A percentile compares a stretch with the other conserved stretches of the same genome.
These are phyloP conservation scores for Elaphurus davidianus DNA, from an alignment of 2,113 vertebrate species.

Conservation along the genomic window DNA sequence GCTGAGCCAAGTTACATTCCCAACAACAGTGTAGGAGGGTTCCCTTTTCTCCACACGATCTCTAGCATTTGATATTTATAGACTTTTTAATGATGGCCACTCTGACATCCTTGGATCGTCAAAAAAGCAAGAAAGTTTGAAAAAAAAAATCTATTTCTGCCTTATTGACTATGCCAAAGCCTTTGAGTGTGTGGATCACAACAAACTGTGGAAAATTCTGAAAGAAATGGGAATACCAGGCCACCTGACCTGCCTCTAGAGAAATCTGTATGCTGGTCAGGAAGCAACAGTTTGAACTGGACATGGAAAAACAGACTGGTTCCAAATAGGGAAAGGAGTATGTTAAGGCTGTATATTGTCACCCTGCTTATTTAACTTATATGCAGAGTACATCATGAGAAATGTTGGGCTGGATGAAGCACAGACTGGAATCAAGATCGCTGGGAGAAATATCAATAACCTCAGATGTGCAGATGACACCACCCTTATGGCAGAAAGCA, in stretches of 20 bases:
- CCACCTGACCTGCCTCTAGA: neutral
- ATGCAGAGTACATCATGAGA: neutral
- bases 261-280: neutral
- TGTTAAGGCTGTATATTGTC: fast-evolving
- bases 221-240: neutral
- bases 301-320: neutral
- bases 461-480: neutral
- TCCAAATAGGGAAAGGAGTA: neutral
- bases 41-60: neutral
- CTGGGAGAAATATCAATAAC: neutral
- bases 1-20: neutral
- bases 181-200: neutral
- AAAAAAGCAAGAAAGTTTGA: neutral
- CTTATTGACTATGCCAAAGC: neutral
- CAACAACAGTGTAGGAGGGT: neutral
- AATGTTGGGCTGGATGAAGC: neutral
- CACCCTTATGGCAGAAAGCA: neutral
- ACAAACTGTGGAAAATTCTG: neutral
- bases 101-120: neutral
- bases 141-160: neutral
- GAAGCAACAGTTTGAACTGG: neutral
- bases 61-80: neutral
- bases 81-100: neutral
- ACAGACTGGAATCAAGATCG: neutral
- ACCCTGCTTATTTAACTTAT: neutral